Percentiles rank a stretch among this genome's conserved stretches.
phyloP scores from a whole-genome alignment of 2,113 vertebrate species.

The Rhadina sibilatrix region DNA sequence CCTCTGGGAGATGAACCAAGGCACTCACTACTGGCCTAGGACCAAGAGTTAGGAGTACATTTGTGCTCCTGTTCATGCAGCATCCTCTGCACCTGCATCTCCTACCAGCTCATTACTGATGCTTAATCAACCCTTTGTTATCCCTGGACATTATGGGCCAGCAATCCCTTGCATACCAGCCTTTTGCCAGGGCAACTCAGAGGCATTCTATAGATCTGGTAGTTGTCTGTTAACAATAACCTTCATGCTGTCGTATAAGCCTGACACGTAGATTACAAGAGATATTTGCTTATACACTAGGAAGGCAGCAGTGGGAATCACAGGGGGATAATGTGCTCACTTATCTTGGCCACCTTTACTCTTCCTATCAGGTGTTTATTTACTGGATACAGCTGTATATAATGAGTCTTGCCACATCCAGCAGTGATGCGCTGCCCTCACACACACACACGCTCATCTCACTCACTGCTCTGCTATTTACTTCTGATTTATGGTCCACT shows the following conservation, averaged over 20 bases:
- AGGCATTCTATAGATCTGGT: not conserved
- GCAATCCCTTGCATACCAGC: accelerated
- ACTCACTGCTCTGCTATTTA: not conserved
- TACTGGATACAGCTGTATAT: not conserved
- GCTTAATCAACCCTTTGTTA: not conserved
- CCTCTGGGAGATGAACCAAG: not conserved
- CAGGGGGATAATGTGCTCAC: not conserved
- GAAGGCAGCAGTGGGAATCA: not conserved
- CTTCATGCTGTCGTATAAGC: not conserved
- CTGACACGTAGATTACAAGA: not conserved
- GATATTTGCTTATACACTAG: not conserved
- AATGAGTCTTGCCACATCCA: not conserved
- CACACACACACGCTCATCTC: not conserved
- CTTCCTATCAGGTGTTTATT: not conserved
- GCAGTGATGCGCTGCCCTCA: not conserved
- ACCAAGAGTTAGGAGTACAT: not conserved
- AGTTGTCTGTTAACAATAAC: not conserved
- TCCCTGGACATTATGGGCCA: not conserved
- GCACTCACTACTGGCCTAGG: not conserved
- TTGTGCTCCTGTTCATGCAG: accelerated
- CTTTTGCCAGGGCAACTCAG: not conserved
- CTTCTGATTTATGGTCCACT: constrained; percentile 10
- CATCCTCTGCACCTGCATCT: not conserved
- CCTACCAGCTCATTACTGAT: not conserved
- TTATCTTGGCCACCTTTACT: not conserved